Evolutionary conservation across 2,797 vertebrate genomes (phyloP), one percentile per base, ranked within the genome.

Genomic region (Spea hammondii): DNA sequence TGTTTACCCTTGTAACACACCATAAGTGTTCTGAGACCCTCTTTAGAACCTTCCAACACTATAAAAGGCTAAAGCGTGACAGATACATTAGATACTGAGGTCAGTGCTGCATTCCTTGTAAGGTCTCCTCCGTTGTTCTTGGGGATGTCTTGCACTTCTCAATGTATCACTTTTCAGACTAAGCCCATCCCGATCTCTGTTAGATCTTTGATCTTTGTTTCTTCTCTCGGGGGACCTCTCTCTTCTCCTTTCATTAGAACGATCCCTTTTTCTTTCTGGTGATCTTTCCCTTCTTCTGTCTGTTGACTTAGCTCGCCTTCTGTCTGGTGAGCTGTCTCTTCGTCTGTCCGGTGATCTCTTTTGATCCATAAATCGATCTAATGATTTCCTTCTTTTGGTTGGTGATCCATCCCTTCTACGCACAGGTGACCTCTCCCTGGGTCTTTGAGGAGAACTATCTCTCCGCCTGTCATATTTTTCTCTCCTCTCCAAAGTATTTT

Each of bases 41-140:
- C 76, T 82, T 70, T 83, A 4, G 67, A 85, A 86, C 86, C 84
- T 70, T 45, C 4, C 72, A 68, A 81, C 14, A 48, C 13, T 83
- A 84, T 84, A 82, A 88, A 88, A 89, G 88, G 83, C 44, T 4
- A 17, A 86, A 64, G 72, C 5, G 75, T 55, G 83, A 45, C 83
- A 59, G 76, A 87, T 87, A 87, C 85, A 88, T 97, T 92, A 99
- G 92, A 99, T 98, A 86, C 97, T 99, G 89, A 99, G 95, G 91
- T 98, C 97, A 83, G 94, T 97, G 93, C 94, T 94, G 89, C 93
- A 96, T 57, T 94, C 96, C 92, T 95, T 97, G 91, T 96, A 95
- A 12, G 90, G 90, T 79, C 92, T 93, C 88, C 95, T 90, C 86
- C 90, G 94, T 85, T 94, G 94, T 89, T 97, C 95, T 0, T 92